phyloP scores from a whole-genome alignment of 2,797 vertebrate genomes.

The Oceanodroma leucorhoa region DNA sequence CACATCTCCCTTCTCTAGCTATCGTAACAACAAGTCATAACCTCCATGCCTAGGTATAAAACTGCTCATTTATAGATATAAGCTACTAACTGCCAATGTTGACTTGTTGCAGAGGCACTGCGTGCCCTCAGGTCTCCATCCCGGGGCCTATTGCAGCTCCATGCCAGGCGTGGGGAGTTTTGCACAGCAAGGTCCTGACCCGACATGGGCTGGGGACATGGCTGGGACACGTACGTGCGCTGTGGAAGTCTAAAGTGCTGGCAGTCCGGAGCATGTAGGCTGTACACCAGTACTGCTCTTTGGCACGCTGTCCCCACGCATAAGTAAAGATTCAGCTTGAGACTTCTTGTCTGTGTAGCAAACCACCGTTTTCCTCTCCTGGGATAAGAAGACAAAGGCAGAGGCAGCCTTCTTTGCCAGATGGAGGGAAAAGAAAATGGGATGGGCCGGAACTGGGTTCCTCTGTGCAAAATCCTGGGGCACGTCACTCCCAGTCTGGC shows the following conservation, averaged over 20 bases:
- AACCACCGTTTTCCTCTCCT: not conserved
- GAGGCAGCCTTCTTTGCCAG: not conserved
- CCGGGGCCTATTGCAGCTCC: not conserved
- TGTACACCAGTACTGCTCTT: not conserved
- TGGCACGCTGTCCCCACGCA: not conserved
- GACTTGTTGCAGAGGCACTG: not conserved
- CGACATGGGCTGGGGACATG: accelerated
- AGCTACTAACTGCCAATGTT: not conserved
- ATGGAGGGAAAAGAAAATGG: not conserved
- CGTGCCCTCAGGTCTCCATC: not conserved
- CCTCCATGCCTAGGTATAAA: not conserved
- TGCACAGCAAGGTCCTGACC: not conserved
- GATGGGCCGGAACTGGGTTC: not conserved
- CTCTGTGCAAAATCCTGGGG: not conserved
- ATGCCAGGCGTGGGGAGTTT: not conserved
- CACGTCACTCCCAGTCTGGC: not conserved
- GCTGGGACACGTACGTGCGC: accelerated
- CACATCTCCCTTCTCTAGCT: not conserved
- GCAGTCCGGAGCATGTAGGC: accelerated
- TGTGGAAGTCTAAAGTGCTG: not conserved
- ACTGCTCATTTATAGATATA: not conserved
- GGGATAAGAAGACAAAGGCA: not conserved
- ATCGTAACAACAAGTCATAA: not conserved
- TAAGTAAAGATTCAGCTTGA: not conserved
- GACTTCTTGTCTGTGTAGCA: not conserved